Evolutionary conservation across 2,797 vertebrate genomes (phyloP).

Genomic region (Hephaestus fuliginosus): DNA sequence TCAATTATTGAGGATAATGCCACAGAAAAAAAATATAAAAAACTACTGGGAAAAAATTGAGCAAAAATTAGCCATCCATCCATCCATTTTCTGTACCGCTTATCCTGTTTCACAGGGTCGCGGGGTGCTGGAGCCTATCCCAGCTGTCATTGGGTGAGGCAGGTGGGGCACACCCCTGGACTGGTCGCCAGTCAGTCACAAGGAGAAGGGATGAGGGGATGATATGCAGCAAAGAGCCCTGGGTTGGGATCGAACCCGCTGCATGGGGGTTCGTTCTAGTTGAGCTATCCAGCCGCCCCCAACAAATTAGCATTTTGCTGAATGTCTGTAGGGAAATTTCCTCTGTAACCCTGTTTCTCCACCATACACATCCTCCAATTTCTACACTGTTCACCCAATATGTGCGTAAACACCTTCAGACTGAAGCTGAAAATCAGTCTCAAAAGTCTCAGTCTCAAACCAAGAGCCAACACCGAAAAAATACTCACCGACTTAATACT

Average conservation of each 20-base stretch:
- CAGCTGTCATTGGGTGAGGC: too few species aligned
- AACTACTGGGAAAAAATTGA: background rate
- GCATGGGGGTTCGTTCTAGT: too few species aligned
- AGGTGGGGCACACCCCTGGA: too few species aligned
- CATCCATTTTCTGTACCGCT: too few species aligned
- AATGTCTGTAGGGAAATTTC: background rate
- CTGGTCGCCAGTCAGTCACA: too few species aligned
- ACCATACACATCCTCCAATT: background rate
- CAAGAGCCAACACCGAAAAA: background rate
- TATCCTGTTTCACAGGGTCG: too few species aligned
- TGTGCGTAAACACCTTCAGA: background rate
- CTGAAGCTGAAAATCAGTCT: background rate
- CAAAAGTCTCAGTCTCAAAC: background rate
- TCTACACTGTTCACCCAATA: background rate
- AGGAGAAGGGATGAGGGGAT: too few species aligned
- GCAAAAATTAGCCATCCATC: background rate
- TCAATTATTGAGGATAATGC: conserved; percentile 1
- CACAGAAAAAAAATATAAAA: conserved; percentile 6
- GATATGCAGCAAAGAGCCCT: too few species aligned
- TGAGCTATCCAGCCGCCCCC: too few species aligned
- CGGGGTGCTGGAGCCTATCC: too few species aligned
- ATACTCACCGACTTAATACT: background rate
- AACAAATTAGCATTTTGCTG: background rate
- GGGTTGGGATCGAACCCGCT: too few species aligned
- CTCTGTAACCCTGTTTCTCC: background rate